Evolutionary conservation across 2,113 vertebrate species (phyloP).

Genomic region (Uropsilus gracilis): DNA sequence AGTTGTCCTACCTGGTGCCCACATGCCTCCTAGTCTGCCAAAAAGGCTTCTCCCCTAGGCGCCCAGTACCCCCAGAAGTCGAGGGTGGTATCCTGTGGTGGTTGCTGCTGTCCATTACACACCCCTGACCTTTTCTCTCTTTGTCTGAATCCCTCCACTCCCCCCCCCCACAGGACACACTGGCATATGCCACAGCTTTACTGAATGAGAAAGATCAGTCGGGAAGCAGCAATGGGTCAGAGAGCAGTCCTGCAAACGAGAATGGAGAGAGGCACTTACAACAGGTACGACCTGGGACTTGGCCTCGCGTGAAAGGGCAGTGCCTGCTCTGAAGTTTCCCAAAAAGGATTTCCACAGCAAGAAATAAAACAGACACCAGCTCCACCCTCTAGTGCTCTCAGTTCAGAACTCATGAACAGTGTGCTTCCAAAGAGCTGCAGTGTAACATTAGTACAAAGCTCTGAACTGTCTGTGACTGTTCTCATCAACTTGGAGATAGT

Average conservation of each 20-base stretch:
- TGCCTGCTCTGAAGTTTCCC: background rate
- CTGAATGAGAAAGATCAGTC: slow-evolving; percentile 99
- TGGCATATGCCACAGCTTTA: slow-evolving; percentile 97
- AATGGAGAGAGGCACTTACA: slow-evolving; percentile 94
- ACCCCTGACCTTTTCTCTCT: background rate
- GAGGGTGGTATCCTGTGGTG: too few relatives aligned
- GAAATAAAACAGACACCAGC: background rate
- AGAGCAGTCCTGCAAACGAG: slow-evolving; percentile 97
- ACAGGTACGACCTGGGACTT: slow-evolving; percentile 88
- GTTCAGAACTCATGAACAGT: background rate
- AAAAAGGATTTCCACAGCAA: background rate
- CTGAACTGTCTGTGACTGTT: background rate
- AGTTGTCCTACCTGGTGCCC: background rate
- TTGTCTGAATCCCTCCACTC: too few relatives aligned
- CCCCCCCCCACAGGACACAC: slow-evolving; percentile 91
- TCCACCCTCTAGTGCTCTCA: background rate
- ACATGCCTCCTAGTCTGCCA: accelerated
- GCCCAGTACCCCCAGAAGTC: background rate
- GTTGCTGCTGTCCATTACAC: background rate
- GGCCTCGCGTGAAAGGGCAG: background rate
- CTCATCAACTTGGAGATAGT: background rate
- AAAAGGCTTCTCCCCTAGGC: background rate
- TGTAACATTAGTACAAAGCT: accelerated
- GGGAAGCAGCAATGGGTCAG: slow-evolving; percentile 98
- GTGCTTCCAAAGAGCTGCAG: background rate